These are phyloP conservation scores for Podiceps cristatus DNA, from an alignment of 2,113 vertebrate species.

Conservation along the genomic window DNA sequence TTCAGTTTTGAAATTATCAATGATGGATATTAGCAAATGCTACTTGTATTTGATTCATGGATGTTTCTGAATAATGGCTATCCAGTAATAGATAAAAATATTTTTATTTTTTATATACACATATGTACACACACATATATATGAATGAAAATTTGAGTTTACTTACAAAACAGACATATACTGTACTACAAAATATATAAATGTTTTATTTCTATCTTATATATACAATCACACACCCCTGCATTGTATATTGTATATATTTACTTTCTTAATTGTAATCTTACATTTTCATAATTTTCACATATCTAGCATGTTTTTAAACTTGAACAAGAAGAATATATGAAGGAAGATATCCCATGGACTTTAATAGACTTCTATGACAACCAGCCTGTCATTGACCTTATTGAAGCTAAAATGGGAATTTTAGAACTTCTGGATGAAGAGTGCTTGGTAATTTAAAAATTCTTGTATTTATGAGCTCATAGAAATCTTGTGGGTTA, in stretches of 20 bases:
- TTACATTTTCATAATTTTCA: not conserved
- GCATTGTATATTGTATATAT: not conserved
- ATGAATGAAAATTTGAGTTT: not conserved
- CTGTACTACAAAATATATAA: not conserved
- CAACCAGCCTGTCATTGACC: constrained; percentile 94
- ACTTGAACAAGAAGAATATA: constrained; percentile 98
- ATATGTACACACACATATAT: accelerated
- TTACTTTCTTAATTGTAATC: not conserved
- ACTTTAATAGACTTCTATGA: constrained; percentile 97
- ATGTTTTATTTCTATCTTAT: not conserved
- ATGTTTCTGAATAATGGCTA: not conserved
- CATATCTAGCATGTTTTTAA: constrained; percentile 93
- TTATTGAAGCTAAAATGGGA: constrained; percentile 98
- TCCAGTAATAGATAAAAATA: not conserved
- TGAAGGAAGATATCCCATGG: constrained; percentile 98
- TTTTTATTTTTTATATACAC: not conserved
- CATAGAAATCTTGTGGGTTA: not conserved
- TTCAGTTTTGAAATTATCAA: not conserved
- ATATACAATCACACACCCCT: not conserved
- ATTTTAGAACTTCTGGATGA: constrained; percentile 95
- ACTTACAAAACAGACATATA: not conserved
- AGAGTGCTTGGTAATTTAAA: constrained; percentile 90
- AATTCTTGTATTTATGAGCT: not conserved
- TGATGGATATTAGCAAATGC: not conserved
- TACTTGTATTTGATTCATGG: not conserved